Evolutionary conservation across 1,140 invertebrate genomes (phyloP).

Genomic region (Formica exsecta): DNA sequence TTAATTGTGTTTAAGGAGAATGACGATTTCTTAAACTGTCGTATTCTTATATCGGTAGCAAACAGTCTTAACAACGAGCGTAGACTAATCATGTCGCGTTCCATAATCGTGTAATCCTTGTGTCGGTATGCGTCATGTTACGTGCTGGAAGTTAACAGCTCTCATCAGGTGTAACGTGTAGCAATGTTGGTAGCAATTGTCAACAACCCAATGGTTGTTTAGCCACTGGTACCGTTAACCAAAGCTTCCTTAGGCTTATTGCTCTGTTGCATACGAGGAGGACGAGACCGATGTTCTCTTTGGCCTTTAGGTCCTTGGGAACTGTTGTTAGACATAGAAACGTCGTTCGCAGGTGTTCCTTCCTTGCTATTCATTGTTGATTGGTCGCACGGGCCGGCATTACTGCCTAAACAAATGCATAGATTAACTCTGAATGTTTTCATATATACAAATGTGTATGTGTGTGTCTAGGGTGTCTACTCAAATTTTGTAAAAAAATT

Average conservation of each 20-base stretch:
- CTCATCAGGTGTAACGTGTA: constrained; percentile 77
- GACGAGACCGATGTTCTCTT: constrained; percentile 83
- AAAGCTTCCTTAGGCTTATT: constrained; percentile 88
- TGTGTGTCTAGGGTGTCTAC: neutral
- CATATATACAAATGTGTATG: constrained; percentile 16
- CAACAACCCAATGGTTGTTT: constrained; percentile 74
- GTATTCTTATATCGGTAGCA: constrained; percentile 85
- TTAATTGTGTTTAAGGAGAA: constrained; percentile 84
- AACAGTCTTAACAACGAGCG: constrained; percentile 86
- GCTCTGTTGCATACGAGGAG: constrained; percentile 85
- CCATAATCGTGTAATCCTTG: constrained; percentile 84
- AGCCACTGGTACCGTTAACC: constrained; percentile 88
- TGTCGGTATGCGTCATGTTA: constrained; percentile 85
- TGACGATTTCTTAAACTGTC: constrained; percentile 84
- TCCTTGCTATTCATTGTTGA: constrained; percentile 82
- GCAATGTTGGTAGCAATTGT: constrained; percentile 72
- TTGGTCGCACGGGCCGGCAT: constrained; percentile 83
- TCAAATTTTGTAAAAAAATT: too few species aligned
- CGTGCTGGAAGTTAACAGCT: constrained; percentile 83
- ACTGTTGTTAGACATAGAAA: constrained; percentile 79
- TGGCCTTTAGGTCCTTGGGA: constrained; percentile 84
- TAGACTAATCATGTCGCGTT: constrained; percentile 85
- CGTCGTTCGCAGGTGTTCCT: constrained; percentile 82
- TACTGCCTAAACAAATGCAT: constrained; percentile 81
- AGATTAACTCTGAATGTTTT: constrained; percentile 68